Evolutionary conservation across 1,140 invertebrate genomes (phyloP), one percentile per base, ranked within the genome.

Genomic region (Drosophila pectinifera): DNA sequence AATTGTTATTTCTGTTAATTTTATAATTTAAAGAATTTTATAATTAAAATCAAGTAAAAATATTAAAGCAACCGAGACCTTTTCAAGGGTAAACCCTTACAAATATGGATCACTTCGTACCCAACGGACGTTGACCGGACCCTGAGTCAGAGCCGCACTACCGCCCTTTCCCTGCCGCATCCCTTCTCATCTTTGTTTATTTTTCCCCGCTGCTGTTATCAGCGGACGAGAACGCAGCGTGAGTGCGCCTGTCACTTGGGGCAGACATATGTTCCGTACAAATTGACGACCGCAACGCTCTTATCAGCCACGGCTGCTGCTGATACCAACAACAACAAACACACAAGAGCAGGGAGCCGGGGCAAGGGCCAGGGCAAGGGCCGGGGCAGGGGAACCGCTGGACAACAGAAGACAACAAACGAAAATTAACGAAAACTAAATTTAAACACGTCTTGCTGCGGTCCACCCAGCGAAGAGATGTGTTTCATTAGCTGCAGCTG

Each of bases 371-470:
- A 14, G 24, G 39, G 20, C 1, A 34, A 16, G 13, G 45, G 31
- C 26, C 65, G 61, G 45, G 55, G 41, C 51, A 67, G 28, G 39
- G 24, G 65, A 76, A 55, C 63, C 63, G 49, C 73, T 74, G 48
- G 55, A 61, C 73, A 73, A 78, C 51, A 57, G 56, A 48, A 78
- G 55, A 69, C 70, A 79, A 80, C 77, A 81, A 80, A 89, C 63
- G 79, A 89, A 83, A 88, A 88, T 88, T 88, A 88, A 88, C 83
- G 56, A 79, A 86, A 83, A 79, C 83, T 83, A 83, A 83, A 88
- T 89, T 88, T 88, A 89, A 88, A 77, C 83, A 88, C 83, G 83
- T 88, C 84, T 88, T 83, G 72, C 63, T 88, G 83, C 38, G 83
- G 83, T 74, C 43, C 53, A 76, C 51, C 54, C 49, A 58, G 45